Evolutionary conservation across 2,113 vertebrate genomes (phyloP), one percentile per base, ranked within the genome.

Genomic region (Gymnogyps californianus): DNA sequence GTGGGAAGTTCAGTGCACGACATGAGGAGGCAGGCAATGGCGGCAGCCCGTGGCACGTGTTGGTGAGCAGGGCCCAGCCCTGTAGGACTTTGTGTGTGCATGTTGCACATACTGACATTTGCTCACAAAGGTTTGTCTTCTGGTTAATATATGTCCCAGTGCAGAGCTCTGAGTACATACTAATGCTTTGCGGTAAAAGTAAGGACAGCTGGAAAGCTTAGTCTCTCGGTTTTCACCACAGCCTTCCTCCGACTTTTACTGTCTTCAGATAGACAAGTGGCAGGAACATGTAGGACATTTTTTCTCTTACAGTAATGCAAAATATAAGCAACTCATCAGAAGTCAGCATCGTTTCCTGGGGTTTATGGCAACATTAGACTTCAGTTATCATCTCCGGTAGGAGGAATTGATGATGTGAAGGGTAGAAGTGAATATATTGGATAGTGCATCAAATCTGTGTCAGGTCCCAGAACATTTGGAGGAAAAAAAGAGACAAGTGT

Each of bases 41-140:
- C 0, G 4, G 34, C 72, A 59, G 57, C 16, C 21, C 1, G 1
- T 57, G 26, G 34, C 58, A 77, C 0, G 1, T 59, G 25, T 14
- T 51, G 40, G 28, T 57, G 40, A 83, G 62, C 72, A 70, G 34
- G 83, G 10, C 42, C 31, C 28, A 42, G 42, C 21, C 31, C 38
- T 17, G 2, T 0, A 61, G 46, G 58, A 59, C 21, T 40, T 28
- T 2, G 0, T 32, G 31, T 70, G 54, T 87, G 64, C 24, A 1
- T 11, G 6, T 24, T 70, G 12, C 25, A 64, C 38, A 11, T 52
- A 21, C 55, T 47, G 58, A 40, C 5, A 24, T 34, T 42, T 76
- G 49, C 28, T 93, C 55, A 25, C 16, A 17, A 42, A 58, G 4
- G 18, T 57, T 87, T 84, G 28, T 74, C 64, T 65, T 87, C 58